Percentiles rank a stretch among this genome's conserved stretches.
Evolutionary conservation across 2,888 invertebrate species (phyloP).

Genomic region (Tinea semifulvella): DNA sequence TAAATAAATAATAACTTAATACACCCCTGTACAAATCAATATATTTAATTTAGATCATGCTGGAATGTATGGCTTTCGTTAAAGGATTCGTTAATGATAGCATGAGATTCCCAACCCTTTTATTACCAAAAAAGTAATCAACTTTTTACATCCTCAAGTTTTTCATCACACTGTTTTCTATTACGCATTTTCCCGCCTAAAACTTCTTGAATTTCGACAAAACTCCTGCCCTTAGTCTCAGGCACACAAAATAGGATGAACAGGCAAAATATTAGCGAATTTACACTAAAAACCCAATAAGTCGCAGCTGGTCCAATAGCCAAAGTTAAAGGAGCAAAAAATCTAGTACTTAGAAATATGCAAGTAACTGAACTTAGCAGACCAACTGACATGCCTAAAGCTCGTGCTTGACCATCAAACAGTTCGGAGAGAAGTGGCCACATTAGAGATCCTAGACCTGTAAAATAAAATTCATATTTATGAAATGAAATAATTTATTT

Average conservation of each 20-base stretch:
- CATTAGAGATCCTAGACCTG: slow-evolving; percentile 39
- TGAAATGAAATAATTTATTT: too few species aligned
- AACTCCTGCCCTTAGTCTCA: slow-evolving; percentile 45
- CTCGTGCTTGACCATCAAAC: slow-evolving; percentile 35
- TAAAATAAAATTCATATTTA: slow-evolving; percentile 17
- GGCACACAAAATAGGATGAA: slow-evolving; percentile 34
- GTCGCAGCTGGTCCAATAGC: slow-evolving; percentile 32
- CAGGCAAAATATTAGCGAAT: slow-evolving; percentile 25
- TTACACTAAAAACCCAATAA: slow-evolving; percentile 32
- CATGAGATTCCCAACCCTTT: too few species aligned
- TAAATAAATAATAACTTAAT: too few species aligned
- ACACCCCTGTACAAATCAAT: too few species aligned
- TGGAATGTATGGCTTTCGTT: too few species aligned
- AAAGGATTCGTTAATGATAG: too few species aligned
- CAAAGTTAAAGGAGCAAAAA: slow-evolving; percentile 28
- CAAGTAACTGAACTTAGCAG: slow-evolving; percentile 20
- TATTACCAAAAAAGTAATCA: too few species aligned
- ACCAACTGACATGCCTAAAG: slow-evolving; percentile 28
- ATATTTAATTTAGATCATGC: too few species aligned
- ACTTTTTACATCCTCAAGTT: too few species aligned
- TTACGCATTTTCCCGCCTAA: slow-evolving; percentile 23
- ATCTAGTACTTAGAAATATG: slow-evolving; percentile 32
- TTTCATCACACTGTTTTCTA: background rate
- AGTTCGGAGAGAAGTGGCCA: slow-evolving; percentile 38
- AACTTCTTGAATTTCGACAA: slow-evolving; percentile 37